Evolutionary conservation across 2,888 invertebrate genomes (phyloP).

Genomic region (Molorchus minor): DNA sequence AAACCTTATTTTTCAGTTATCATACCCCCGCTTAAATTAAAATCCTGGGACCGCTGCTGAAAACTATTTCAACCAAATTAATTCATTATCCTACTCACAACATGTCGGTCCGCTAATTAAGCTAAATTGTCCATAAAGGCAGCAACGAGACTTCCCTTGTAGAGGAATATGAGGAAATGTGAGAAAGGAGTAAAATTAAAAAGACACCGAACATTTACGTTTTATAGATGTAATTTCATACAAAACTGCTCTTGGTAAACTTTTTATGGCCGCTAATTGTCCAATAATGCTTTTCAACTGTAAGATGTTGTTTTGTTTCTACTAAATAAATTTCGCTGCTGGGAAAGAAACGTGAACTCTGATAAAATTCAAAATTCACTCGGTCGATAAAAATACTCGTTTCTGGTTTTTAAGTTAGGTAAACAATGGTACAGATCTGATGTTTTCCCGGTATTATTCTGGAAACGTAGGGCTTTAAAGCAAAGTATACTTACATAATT

Average conservation of each 20-base stretch:
- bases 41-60: too few species aligned
- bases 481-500: too few species aligned
- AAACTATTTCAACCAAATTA: too few species aligned
- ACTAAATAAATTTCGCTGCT: conserved; percentile 6
- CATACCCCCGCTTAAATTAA: too few species aligned
- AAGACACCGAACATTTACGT: conserved; percentile 39
- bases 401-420: neutral
- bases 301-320: conserved; percentile 16
- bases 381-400: neutral
- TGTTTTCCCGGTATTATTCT: too few species aligned
- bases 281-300: conserved; percentile 33
- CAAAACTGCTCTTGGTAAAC: conserved; percentile 32
- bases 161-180: conserved; percentile 17
- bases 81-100: too few species aligned
- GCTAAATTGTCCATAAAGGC: too few species aligned
- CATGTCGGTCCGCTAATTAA: too few species aligned
- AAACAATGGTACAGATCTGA: neutral
- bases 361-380: conserved; percentile 14
- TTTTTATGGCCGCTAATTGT: conserved; percentile 33
- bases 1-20: too few species aligned
- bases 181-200: conserved; percentile 35
- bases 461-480: conserved; percentile 4
- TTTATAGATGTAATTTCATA: conserved; percentile 37
- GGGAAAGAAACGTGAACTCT: conserved; percentile 2
- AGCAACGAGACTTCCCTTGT: too few species aligned